Conservation (phyloP, 2,113 vertebrate species). For the Hippolais icterina region DNA sequence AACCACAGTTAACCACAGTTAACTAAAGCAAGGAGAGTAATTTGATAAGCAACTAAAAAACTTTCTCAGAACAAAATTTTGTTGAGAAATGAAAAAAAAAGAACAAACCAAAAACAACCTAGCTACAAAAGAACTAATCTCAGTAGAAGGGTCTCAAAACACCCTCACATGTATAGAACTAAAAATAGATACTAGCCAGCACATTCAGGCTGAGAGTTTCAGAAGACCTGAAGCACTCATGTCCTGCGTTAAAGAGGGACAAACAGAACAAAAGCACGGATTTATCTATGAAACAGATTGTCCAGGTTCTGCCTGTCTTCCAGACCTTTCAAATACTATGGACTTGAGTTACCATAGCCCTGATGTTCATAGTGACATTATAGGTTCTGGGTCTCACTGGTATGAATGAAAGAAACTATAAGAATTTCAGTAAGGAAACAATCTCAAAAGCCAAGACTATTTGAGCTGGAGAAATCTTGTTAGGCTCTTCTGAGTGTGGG, state of each 20-base stretch:
- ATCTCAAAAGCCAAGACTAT: background rate
- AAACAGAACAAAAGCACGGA: accelerated
- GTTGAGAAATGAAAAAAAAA: background rate
- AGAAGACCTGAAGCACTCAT: background rate
- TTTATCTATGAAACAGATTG: background rate
- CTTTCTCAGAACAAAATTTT: background rate
- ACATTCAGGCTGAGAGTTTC: background rate
- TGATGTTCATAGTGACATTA: background rate
- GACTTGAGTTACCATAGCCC: background rate
- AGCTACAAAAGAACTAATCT: background rate
- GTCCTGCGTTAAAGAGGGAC: background rate
- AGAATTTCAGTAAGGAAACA: background rate
- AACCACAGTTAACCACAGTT: background rate
- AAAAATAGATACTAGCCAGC: background rate
- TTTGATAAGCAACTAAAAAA: background rate
- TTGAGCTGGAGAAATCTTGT: background rate
- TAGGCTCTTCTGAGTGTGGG: background rate
- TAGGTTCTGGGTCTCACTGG: background rate
- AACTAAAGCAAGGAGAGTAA: background rate
- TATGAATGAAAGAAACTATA: background rate
- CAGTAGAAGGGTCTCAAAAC: background rate
- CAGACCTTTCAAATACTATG: background rate
- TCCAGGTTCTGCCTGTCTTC: background rate
- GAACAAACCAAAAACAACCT: accelerated
- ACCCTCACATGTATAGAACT: background rate